A percentile compares a stretch with the other conserved stretches of the same genome.
phyloP scores from a whole-genome alignment of 2,797 vertebrate genomes.

The Silurus aristotelis region DNA sequence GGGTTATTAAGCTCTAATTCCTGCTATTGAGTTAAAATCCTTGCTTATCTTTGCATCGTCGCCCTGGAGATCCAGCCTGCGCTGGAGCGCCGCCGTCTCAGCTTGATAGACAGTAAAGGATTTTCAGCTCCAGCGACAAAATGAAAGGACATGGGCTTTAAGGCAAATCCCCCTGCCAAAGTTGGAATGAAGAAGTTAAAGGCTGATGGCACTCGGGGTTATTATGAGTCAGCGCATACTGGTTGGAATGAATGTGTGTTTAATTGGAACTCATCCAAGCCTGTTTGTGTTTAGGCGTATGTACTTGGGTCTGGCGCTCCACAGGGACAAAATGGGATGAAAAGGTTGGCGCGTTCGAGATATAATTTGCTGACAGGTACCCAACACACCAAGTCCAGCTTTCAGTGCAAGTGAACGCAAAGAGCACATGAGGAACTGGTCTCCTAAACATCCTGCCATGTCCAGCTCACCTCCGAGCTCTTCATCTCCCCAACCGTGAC shows the following conservation, averaged over 20 bases:
- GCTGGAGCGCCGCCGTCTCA: constrained; percentile 49
- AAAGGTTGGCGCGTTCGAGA: background rate
- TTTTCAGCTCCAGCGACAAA: constrained; percentile 51
- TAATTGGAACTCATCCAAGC: background rate
- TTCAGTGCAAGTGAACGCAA: constrained; percentile 50
- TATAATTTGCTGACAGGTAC: background rate
- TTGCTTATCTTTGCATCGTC: constrained; percentile 57
- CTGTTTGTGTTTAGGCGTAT: background rate
- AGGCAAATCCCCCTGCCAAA: constrained; percentile 53
- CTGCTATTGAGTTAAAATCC: constrained; percentile 64
- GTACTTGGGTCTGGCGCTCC: background rate
- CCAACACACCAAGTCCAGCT: constrained; percentile 32
- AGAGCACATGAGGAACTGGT: background rate
- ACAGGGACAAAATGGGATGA: background rate
- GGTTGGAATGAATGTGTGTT: constrained; percentile 21
- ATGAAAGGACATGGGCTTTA: constrained; percentile 48
- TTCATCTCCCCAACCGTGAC: constrained; percentile 43
- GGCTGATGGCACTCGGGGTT: constrained; percentile 30
- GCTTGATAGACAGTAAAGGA: constrained; percentile 60
- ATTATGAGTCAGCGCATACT: constrained; percentile 38
- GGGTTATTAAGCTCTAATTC: constrained; percentile 68
- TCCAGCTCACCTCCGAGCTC: constrained; percentile 6
- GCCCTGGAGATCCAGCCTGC: constrained; percentile 52
- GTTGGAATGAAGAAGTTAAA: constrained; percentile 52
- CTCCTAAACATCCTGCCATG: constrained; percentile 2